Conservation (phyloP, 2,113 vertebrate genomes). For the Aphyosemion australe region DNA sequence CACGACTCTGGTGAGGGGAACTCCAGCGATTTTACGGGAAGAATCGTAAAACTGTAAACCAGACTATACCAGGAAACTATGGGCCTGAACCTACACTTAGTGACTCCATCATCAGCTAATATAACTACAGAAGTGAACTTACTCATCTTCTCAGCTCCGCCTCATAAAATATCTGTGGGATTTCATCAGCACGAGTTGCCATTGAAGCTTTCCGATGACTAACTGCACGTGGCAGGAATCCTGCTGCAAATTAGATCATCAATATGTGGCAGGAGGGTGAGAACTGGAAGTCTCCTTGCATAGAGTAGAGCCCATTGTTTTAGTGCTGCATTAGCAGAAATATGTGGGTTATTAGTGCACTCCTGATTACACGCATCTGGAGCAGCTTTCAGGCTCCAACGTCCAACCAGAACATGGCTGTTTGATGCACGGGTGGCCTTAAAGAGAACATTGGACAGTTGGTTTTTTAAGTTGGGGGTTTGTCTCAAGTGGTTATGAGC, state of each 20-base stretch:
- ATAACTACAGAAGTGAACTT: slow-evolving; percentile 51
- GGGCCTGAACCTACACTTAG: slow-evolving; percentile 70
- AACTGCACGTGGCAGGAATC: slow-evolving; percentile 40
- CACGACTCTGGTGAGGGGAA: slow-evolving; percentile 54
- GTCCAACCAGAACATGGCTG: slow-evolving; percentile 49
- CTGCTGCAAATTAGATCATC: slow-evolving; percentile 59
- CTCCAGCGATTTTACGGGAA: slow-evolving; percentile 72
- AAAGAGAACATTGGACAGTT: not conserved
- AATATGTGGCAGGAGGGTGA: slow-evolving; percentile 39
- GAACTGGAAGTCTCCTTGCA: slow-evolving; percentile 21
- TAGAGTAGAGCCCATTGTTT: slow-evolving; percentile 51
- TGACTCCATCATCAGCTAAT: slow-evolving; percentile 61
- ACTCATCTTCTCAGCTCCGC: slow-evolving; percentile 51
- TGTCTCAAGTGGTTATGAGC: no score
- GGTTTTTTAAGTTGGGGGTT: no score
- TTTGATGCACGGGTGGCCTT: slow-evolving; percentile 58
- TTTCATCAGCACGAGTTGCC: slow-evolving; percentile 26
- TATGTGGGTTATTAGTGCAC: slow-evolving; percentile 41
- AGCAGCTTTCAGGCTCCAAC: slow-evolving; percentile 52
- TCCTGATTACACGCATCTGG: slow-evolving; percentile 54
- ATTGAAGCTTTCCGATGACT: slow-evolving; percentile 55
- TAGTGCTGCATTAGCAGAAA: slow-evolving; percentile 42
- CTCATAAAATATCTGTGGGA: slow-evolving; percentile 42
- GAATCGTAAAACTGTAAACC: slow-evolving; percentile 72
- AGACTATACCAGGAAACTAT: slow-evolving; percentile 74